Percentiles rank a stretch among this genome's conserved stretches.
These are phyloP conservation scores for Leptopilina syphax DNA, from an alignment of 2,888 invertebrate species.

Conservation along the genomic window DNA sequence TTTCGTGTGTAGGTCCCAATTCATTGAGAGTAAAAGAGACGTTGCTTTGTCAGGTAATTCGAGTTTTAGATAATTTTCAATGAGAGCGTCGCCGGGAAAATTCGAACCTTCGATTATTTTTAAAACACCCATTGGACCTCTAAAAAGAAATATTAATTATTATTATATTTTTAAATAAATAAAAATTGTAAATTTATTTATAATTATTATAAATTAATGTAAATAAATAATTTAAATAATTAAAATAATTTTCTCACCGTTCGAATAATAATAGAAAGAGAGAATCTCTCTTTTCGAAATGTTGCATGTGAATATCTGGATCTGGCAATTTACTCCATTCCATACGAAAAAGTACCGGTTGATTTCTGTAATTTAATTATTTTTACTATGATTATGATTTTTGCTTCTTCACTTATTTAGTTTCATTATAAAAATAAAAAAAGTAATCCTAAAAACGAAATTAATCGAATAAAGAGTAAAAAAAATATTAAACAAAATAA, in stretches of 20 bases:
- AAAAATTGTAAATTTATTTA: too few relatives aligned
- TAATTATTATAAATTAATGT: background rate
- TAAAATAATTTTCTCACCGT: slow-evolving; percentile 70
- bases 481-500: too few relatives aligned
- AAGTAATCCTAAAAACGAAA: too few relatives aligned
- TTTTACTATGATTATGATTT: slow-evolving; percentile 12
- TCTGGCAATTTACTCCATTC: slow-evolving; percentile 81
- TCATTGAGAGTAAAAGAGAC: slow-evolving; percentile 82
- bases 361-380: slow-evolving; percentile 71
- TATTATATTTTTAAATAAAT: too few relatives aligned
- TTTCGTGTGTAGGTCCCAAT: slow-evolving; percentile 88
- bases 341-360: slow-evolving; percentile 79
- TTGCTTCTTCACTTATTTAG: background rate
- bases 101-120: slow-evolving; percentile 79
- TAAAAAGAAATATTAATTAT: slow-evolving; percentile 49
- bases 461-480: too few relatives aligned
- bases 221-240: background rate
- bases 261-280: slow-evolving; percentile 81
- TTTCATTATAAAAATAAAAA: too few relatives aligned
- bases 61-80: slow-evolving; percentile 82
- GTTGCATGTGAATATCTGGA: slow-evolving; percentile 71
- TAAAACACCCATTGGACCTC: slow-evolving; percentile 81
- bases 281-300: slow-evolving; percentile 78
- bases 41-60: slow-evolving; percentile 84
- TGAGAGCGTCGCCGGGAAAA: slow-evolving; percentile 81